A percentile compares a stretch with the other conserved stretches of the same genome.
Conservation (phyloP, 2,113 vertebrate genomes). For the Egretta garzetta region DNA sequence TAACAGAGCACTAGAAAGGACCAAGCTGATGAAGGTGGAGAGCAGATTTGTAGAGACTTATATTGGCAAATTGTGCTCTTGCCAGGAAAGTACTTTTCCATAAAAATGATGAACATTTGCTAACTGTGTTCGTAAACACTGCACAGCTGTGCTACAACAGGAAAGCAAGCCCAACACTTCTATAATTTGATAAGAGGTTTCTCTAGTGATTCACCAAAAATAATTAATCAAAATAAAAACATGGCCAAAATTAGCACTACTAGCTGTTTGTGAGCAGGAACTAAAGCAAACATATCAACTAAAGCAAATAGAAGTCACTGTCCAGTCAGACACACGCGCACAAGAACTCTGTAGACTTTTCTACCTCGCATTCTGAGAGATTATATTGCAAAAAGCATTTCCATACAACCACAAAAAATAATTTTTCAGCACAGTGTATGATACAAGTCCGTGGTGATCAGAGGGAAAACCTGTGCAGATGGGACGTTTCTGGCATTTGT, state of each 20-base stretch:
- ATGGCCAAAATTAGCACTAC: neutral
- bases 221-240: slow-evolving; percentile 39
- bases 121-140: neutral
- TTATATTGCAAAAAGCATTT: neutral
- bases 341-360: neutral
- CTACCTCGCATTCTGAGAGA: neutral
- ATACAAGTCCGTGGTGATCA: neutral
- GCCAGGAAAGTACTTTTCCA: neutral
- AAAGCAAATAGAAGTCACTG: neutral
- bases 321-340: neutral
- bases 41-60: neutral
- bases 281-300: slow-evolving; percentile 1
- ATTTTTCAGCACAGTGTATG: neutral
- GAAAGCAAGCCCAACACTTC: neutral
- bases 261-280: neutral
- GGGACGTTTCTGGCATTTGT: neutral
- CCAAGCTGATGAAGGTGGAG: neutral
- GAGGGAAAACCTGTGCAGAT: neutral
- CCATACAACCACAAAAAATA: neutral
- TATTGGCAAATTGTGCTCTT: neutral
- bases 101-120: neutral
- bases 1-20: neutral
- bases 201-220: slow-evolving; percentile 41
- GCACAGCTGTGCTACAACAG: neutral
- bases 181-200: slow-evolving; percentile 37